Evolutionary conservation across 2,113 vertebrate genomes (phyloP).

Genomic region (Atherinomorus stipes): DNA sequence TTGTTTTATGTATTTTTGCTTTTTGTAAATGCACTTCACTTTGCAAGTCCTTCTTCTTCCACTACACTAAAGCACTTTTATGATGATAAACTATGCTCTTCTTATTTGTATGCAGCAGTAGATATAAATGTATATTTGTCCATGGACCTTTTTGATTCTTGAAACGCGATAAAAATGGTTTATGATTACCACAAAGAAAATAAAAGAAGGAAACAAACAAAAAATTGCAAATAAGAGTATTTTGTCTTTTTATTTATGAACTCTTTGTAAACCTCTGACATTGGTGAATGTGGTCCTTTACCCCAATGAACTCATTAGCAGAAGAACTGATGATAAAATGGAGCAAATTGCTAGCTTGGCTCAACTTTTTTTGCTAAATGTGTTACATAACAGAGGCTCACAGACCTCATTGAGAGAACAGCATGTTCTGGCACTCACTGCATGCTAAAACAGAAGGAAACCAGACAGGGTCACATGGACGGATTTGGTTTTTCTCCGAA

Average conservation of each 20-base stretch:
- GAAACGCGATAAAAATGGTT: neutral
- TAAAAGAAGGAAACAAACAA: constrained; percentile 10
- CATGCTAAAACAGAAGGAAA: constrained; percentile 81
- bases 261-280: neutral
- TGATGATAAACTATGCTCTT: constrained; percentile 27
- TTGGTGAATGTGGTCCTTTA: neutral
- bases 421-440: constrained; percentile 70
- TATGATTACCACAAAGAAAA: neutral
- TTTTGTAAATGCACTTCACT: constrained; percentile 55
- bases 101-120: constrained; percentile 15
- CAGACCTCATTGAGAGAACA: constrained; percentile 71
- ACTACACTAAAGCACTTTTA: constrained; percentile 90
- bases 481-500: constrained; percentile 89
- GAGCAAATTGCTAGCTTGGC: neutral
- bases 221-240: neutral
- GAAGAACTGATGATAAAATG: constrained; percentile 13
- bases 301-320: neutral
- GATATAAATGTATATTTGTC: constrained; percentile 4
- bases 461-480: constrained; percentile 71
- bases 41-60: constrained; percentile 63
- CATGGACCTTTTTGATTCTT: neutral
- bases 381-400: constrained; percentile 61
- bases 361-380: constrained; percentile 19
- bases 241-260: neutral
- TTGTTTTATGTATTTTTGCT: constrained; percentile 11